Percentiles rank a stretch among this genome's conserved stretches.
Conservation (phyloP, 2,888 invertebrate genomes). For the Ophion costatus region DNA sequence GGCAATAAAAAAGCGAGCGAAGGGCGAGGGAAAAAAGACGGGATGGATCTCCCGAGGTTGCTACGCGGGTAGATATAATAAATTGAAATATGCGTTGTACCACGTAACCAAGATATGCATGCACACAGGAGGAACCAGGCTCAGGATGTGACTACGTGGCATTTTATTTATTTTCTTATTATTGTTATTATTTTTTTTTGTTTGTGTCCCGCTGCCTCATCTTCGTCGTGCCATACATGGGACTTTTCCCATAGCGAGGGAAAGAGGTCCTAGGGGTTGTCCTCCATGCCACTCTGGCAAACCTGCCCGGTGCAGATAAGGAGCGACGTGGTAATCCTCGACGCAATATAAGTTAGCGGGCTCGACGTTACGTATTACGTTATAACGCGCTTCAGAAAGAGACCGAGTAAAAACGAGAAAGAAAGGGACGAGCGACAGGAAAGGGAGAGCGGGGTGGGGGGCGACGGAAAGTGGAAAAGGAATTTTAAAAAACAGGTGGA, state of each 20-base stretch:
- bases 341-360: slow-evolving; percentile 81
- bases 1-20: slow-evolving; percentile 25
- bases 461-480: background rate
- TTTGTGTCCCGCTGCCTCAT: slow-evolving; percentile 36
- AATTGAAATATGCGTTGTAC: slow-evolving; percentile 78
- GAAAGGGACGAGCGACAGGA: background rate
- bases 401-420: slow-evolving; percentile 20
- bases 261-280: slow-evolving; percentile 40
- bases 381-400: slow-evolving; percentile 62
- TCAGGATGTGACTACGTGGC: slow-evolving; percentile 47
- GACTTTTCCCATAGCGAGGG: slow-evolving; percentile 66
- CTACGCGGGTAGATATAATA: slow-evolving; percentile 70
- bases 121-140: slow-evolving; percentile 11
- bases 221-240: slow-evolving; percentile 41
- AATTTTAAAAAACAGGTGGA: background rate
- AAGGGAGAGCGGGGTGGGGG: too few relatives aligned
- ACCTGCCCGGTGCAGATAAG: slow-evolving; percentile 79
- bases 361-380: slow-evolving; percentile 80
- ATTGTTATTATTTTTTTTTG: slow-evolving; percentile 6
- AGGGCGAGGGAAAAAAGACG: slow-evolving; percentile 9
- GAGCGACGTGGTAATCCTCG: slow-evolving; percentile 81
- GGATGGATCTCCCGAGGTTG: slow-evolving; percentile 47
- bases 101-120: slow-evolving; percentile 31
- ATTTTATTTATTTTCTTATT: slow-evolving; percentile 20
- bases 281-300: slow-evolving; percentile 58